phyloP scores from a whole-genome alignment of 2,888 invertebrate genomes.

The Apotomis betuletana region DNA sequence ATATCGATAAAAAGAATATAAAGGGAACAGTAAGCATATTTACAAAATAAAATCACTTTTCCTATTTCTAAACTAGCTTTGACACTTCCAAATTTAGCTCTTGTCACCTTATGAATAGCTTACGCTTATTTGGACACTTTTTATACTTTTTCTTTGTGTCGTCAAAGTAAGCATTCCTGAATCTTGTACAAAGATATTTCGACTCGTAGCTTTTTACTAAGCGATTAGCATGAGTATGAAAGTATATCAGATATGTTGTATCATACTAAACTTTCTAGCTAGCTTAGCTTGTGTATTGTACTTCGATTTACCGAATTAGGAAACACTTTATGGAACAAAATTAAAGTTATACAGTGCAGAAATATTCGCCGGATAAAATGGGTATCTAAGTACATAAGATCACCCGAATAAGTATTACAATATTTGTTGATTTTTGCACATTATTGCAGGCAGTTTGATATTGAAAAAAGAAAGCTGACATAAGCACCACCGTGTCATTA shows the following conservation, averaged over 20 bases:
- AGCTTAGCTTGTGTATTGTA: conserved; percentile 35
- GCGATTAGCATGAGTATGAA: conserved; percentile 39
- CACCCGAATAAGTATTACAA: neutral
- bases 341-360: no score
- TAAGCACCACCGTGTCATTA: conserved; percentile 1
- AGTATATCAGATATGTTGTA: conserved; percentile 32
- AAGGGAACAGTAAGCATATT: conserved; percentile 10
- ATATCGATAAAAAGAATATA: conserved; percentile 28
- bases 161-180: conserved; percentile 18
- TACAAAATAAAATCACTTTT: conserved; percentile 16
- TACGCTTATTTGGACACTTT: conserved; percentile 28
- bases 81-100: conserved; percentile 20
- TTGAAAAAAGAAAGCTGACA: neutral
- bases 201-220: conserved; percentile 28
- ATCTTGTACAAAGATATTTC: conserved; percentile 26
- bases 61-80: conserved; percentile 19
- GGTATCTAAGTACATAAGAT: no score
- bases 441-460: neutral
- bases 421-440: neutral
- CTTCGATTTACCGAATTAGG: no score
- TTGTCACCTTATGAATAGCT: conserved; percentile 32
- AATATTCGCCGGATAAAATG: no score
- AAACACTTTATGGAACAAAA: neutral
- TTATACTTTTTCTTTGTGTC: conserved; percentile 18
- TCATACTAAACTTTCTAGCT: conserved; percentile 8